Base-by-base conservation (phyloP, 2,113 vertebrate genomes). In the Calyptomena viridis region DNA sequence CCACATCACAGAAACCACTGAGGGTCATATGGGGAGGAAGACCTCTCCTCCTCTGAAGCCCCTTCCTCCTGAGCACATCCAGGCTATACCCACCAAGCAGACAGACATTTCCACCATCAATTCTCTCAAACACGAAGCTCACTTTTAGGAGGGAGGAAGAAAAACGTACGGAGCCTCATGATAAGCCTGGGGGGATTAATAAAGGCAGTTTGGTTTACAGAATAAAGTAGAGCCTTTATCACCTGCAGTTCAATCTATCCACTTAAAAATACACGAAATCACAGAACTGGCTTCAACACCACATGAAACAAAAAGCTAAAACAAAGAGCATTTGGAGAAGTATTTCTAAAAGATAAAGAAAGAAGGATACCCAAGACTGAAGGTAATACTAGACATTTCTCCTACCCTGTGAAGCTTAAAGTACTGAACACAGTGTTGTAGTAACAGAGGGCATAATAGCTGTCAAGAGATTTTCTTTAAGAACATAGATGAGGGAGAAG, bases 251-350 rank as follows among this genome's bases (percentile, higher is more conserved):
- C 73, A 73, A 82, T 82, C 86, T 87, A 60, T 60, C 86, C 78
- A 25, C 50, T 93, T 90, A 71, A 84, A 91, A 87, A 90, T 62
- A 89, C 11, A 50, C 28, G 58, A 90, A 93, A 92, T 84, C 84
- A 72, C 58, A 71, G 47, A 14, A 76, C 49, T 58, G 49, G 35
- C 49, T 96, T 89, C 76, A 90, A 73, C 52, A 84, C 40, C 66
- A 66, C 44, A 53, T 47, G 58, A 95, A 96, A 90, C 56, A 89
- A 85, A 94, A 91, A 84, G 56, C 73, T 89, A 75, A 96, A 93
- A 88, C 80, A 66, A 94, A 84, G 69, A 60, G 28, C 75, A 24
- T 77, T 88, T 60, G 56, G 50, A 22, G 49, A 79, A 81, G 50
- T 53, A 92, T 82, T 83, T 89, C 52, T 87, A 69, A 89, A 92